phyloP scores from a whole-genome alignment of 2,797 vertebrate genomes.

The Hemibagrus guttatus region DNA sequence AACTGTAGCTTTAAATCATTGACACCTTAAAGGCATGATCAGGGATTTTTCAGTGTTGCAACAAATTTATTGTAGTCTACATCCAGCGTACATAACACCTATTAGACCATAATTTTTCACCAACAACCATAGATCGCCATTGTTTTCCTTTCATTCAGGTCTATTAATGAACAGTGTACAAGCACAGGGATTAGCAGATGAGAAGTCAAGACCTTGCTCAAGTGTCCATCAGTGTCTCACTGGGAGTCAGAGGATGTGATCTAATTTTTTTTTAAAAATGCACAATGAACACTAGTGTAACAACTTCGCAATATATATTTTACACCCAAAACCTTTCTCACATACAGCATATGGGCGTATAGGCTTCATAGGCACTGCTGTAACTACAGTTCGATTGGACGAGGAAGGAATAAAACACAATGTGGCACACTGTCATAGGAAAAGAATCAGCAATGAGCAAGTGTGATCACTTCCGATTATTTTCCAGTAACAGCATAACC shows the following conservation, averaged over 20 bases:
- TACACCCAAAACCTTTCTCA: neutral
- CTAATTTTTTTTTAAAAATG: neutral
- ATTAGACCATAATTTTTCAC: neutral
- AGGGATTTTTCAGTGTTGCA: conserved; percentile 18
- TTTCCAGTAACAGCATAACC: neutral
- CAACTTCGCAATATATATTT: neutral
- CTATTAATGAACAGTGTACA: neutral
- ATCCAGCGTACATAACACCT: neutral
- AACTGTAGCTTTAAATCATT: conserved; percentile 20
- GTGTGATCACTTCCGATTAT: neutral
- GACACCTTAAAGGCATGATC: conserved; percentile 36
- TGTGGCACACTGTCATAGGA: neutral
- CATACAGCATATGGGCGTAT: neutral
- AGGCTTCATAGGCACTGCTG: neutral
- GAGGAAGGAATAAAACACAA: neutral
- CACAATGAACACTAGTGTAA: neutral
- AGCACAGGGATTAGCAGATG: conserved; percentile 17
- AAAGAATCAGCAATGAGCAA: neutral
- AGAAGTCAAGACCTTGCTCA: neutral
- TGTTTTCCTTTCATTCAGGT: conserved; percentile 5
- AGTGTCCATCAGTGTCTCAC: neutral
- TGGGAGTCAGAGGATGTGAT: neutral
- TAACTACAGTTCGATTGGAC: neutral
- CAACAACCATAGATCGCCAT: neutral
- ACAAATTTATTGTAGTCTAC: conserved; percentile 16